Evolutionary conservation across 2,113 vertebrate species (phyloP).

Genomic region (Psammodynastes pulverulentus): DNA sequence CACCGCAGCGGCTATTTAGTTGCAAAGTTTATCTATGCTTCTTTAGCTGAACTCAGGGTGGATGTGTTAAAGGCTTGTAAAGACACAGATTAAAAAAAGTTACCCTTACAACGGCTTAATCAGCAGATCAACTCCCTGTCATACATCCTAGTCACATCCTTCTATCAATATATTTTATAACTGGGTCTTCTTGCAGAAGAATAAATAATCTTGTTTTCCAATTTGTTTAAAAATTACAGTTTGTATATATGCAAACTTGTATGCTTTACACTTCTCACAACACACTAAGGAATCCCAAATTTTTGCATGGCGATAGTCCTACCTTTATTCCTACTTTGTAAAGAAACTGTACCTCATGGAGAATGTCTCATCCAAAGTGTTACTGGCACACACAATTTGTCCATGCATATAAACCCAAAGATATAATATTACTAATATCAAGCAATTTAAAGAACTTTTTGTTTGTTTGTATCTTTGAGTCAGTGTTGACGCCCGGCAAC

Average conservation of each 20-base stretch:
- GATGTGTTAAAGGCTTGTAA: background rate
- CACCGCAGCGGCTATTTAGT: background rate
- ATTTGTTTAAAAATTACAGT: background rate
- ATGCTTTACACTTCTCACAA: background rate
- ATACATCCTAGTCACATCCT: background rate
- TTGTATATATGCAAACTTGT: background rate
- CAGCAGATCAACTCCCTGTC: background rate
- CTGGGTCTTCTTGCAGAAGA: background rate
- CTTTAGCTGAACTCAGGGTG: background rate
- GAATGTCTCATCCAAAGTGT: background rate
- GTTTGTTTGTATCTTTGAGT: background rate
- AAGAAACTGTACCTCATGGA: background rate
- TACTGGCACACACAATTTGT: background rate
- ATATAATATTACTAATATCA: background rate
- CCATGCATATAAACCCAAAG: background rate
- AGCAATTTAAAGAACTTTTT: background rate
- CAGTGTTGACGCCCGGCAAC: background rate
- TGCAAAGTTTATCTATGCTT: background rate
- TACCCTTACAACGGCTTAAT: background rate
- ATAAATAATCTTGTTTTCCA: background rate
- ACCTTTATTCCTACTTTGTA: background rate
- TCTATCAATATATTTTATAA: background rate
- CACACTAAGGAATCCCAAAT: background rate
- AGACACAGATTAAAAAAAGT: background rate
- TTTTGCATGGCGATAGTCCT: background rate